phyloP scores from a whole-genome alignment of 2,113 vertebrate genomes.

The Oncorhynchus clarkii region DNA sequence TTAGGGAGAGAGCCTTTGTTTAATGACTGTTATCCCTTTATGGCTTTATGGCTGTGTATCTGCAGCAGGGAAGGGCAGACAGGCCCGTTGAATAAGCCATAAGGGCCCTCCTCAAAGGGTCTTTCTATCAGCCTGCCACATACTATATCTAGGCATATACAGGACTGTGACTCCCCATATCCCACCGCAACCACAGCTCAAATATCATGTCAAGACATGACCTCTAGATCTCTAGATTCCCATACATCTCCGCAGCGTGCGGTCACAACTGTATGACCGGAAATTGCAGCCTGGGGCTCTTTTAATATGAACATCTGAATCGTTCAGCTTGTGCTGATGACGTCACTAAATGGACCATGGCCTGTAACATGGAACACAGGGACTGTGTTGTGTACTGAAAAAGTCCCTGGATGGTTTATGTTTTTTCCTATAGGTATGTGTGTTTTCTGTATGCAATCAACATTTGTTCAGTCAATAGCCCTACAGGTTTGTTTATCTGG shows the following conservation, averaged over 20 bases:
- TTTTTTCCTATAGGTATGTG: neutral
- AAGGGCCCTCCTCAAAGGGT: slow-evolving; percentile 21
- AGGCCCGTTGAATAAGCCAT: slow-evolving; percentile 24
- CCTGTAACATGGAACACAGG: too few relatives aligned
- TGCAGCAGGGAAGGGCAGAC: neutral
- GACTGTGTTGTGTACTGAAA: neutral
- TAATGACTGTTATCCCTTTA: slow-evolving; percentile 49
- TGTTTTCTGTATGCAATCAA: neutral
- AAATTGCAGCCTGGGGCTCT: neutral
- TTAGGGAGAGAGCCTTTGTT: neutral
- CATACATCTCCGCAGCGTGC: slow-evolving; percentile 15
- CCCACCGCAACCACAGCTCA: slow-evolving; percentile 44
- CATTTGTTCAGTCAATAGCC: neutral
- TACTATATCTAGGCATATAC: slow-evolving; percentile 29
- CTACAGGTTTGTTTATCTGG: neutral
- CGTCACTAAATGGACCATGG: too few relatives aligned
- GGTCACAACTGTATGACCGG: neutral
- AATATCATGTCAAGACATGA: slow-evolving; percentile 31
- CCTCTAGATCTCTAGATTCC: slow-evolving; percentile 30
- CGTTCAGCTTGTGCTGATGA: neutral
- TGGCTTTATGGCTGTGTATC: slow-evolving; percentile 47
- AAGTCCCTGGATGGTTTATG: neutral
- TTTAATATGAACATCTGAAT: neutral
- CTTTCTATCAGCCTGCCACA: slow-evolving; percentile 19
- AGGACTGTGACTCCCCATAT: neutral